Percentiles rank a stretch among this genome's conserved stretches.
Evolutionary conservation across 2,797 vertebrate genomes (phyloP).

Genomic region (Cossypha dichroa): DNA sequence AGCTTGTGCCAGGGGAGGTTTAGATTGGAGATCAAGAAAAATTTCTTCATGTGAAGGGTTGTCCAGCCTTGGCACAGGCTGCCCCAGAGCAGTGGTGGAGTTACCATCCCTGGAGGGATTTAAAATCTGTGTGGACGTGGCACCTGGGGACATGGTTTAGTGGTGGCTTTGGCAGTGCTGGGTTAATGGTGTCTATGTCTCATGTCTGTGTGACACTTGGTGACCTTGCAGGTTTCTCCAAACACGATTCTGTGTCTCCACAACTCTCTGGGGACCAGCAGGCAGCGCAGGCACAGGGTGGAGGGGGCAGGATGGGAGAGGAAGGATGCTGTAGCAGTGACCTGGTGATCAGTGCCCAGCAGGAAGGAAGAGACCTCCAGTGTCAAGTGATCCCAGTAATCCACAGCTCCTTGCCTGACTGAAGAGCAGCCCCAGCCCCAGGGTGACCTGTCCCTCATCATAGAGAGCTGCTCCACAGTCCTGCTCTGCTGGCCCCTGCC

Average conservation of each 20-base stretch:
- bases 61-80: neutral
- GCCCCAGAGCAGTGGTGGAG: neutral
- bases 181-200: neutral
- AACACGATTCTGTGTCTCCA: accelerated
- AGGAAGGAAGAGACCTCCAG: neutral
- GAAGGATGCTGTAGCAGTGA: neutral
- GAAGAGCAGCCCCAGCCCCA: neutral
- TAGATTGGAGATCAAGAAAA: neutral
- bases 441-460: accelerated
- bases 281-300: neutral
- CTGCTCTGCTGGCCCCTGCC: neutral
- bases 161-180: neutral
- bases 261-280: neutral
- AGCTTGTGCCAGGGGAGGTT: neutral
- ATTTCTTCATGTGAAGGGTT: neutral
- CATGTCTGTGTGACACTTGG: neutral
- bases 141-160: neutral
- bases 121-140: neutral
- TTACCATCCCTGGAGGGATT: neutral
- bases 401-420: accelerated
- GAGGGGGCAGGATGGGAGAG: neutral
- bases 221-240: neutral
- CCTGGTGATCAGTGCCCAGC: neutral
- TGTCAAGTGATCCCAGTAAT: neutral
- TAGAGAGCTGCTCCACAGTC: neutral